These are phyloP conservation scores for Proteles cristata DNA, from an alignment of 2,113 vertebrate genomes.

Conservation along the genomic window DNA sequence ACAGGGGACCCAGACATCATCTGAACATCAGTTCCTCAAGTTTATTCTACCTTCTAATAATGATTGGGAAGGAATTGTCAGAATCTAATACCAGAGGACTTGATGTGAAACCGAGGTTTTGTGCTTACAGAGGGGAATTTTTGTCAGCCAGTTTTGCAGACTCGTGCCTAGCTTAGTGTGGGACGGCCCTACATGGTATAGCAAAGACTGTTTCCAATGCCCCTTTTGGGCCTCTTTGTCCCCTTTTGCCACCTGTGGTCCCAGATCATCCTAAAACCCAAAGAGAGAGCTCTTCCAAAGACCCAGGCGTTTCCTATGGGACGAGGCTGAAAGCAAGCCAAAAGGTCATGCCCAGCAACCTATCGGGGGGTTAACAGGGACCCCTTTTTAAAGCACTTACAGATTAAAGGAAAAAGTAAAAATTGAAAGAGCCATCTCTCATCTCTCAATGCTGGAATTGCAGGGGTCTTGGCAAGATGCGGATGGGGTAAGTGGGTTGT, in stretches of 20 bases:
- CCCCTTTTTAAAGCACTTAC: background rate
- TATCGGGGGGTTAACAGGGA: background rate
- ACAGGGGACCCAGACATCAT: background rate
- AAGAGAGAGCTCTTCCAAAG: background rate
- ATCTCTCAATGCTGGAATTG: background rate
- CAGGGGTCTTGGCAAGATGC: background rate
- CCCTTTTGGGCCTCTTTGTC: background rate
- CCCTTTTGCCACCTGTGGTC: background rate
- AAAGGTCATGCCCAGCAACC: background rate
- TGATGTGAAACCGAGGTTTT: background rate
- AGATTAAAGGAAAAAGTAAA: background rate
- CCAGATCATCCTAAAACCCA: background rate
- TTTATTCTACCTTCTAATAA: slow-evolving; percentile 64
- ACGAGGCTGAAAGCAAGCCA: background rate
- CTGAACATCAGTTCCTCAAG: background rate
- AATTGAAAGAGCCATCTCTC: background rate
- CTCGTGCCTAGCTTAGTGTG: background rate
- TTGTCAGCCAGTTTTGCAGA: background rate
- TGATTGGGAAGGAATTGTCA: slow-evolving; percentile 32
- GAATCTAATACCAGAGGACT: background rate
- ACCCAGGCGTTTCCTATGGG: background rate
- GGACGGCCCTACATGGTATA: rapidly evolving
- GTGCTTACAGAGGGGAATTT: background rate
- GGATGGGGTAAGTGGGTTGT: rapidly evolving
- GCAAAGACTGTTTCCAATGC: background rate